phyloP scores from a whole-genome alignment of 2,113 vertebrate species.

The Conger conger region DNA sequence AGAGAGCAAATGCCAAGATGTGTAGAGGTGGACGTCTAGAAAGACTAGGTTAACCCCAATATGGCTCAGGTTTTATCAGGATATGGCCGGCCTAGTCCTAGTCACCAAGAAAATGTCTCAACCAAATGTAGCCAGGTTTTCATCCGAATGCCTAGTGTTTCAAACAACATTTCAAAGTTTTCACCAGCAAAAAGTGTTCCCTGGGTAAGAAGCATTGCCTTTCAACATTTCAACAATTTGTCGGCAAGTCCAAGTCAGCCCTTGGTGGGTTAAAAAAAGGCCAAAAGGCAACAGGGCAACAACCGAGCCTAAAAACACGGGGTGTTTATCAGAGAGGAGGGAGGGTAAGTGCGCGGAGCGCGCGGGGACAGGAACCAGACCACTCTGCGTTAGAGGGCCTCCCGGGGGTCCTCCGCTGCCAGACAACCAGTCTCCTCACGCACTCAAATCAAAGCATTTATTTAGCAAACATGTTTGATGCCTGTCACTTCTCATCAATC shows the following conservation, averaged over 20 bases:
- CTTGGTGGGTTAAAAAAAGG: background rate
- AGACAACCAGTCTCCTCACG: background rate
- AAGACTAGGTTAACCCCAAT: too few relatives aligned
- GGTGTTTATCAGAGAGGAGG: background rate
- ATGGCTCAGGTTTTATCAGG: too few relatives aligned
- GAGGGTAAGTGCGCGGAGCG: background rate
- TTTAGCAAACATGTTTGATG: constrained; percentile 13
- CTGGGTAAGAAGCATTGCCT: background rate
- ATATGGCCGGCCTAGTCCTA: too few relatives aligned
- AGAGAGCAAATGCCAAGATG: too few relatives aligned
- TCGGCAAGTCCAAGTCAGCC: background rate
- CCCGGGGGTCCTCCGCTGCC: background rate
- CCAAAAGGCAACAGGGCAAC: background rate
- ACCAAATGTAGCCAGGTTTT: too few relatives aligned
- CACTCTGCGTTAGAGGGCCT: background rate
- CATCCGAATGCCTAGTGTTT: too few relatives aligned
- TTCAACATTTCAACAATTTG: background rate
- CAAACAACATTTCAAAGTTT: too few relatives aligned
- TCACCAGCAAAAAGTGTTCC: too few relatives aligned
- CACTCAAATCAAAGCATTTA: background rate
- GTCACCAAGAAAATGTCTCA: too few relatives aligned
- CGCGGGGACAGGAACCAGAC: background rate
- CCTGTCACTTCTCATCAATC: constrained; percentile 7
- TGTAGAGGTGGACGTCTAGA: too few relatives aligned
- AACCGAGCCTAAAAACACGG: background rate